These are phyloP conservation scores for Myrmophylax atrothorax DNA, from an alignment of 2,113 vertebrate species.

Conservation along the genomic window DNA sequence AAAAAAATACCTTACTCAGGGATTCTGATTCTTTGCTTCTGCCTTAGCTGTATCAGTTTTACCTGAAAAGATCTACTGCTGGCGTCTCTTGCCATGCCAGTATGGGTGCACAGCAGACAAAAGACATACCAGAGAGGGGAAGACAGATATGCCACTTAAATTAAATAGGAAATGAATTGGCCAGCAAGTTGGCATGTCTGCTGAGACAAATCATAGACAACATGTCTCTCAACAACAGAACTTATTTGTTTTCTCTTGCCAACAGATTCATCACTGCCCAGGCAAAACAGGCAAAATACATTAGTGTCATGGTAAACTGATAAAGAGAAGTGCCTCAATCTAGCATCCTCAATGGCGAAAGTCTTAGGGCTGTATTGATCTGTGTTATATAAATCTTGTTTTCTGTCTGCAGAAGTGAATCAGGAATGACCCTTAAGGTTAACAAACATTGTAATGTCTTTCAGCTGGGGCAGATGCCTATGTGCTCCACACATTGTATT, in stretches of 20 bases:
- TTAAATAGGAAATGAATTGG: constrained; percentile 90
- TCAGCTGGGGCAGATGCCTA: constrained; percentile 87
- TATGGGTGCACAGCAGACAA: constrained; percentile 82
- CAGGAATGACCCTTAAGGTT: constrained; percentile 93
- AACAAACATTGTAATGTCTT: constrained; percentile 98
- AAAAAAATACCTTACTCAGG: neutral
- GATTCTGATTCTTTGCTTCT: constrained; percentile 15
- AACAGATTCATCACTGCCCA: constrained; percentile 96
- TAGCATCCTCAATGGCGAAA: constrained; percentile 87
- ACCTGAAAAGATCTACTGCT: constrained; percentile 69
- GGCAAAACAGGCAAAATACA: constrained; percentile 97
- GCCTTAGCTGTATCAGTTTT: constrained; percentile 25
- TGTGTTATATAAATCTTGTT: constrained; percentile 98
- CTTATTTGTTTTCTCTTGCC: constrained; percentile 88
- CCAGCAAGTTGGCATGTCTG: constrained; percentile 89
- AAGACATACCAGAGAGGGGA: constrained; percentile 86
- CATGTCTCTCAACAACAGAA: constrained; percentile 88
- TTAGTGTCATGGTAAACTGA: constrained; percentile 98
- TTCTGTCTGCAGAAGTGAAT: constrained; percentile 96
- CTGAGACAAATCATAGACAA: constrained; percentile 96
- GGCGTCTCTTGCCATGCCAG: constrained; percentile 73
- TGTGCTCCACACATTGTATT: constrained; percentile 90
- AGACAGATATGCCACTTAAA: constrained; percentile 92
- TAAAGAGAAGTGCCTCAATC: constrained; percentile 91
- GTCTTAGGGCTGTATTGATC: constrained; percentile 96